Conservation (phyloP, 1,140 invertebrate genomes). For the Pomacea maculata region DNA sequence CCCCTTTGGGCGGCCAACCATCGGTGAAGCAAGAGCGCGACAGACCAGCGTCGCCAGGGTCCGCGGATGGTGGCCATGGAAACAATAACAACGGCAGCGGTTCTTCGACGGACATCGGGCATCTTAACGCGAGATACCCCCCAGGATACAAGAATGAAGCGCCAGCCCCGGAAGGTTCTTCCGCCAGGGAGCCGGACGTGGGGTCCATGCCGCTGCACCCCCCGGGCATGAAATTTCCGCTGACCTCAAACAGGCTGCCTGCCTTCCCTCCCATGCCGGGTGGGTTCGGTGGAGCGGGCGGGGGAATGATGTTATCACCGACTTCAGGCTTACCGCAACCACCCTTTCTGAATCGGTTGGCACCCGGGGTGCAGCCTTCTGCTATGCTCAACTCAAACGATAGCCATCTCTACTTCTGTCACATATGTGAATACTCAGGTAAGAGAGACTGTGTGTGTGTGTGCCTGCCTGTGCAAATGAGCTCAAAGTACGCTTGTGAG, state of each 20-base stretch:
- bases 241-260: background rate
- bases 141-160: too few species aligned
- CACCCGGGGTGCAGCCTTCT: constrained; percentile 15
- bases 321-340: constrained; percentile 21
- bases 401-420: constrained; percentile 52
- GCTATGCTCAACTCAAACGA: constrained; percentile 32
- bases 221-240: background rate
- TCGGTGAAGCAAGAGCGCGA: background rate
- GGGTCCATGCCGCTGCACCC: too few species aligned
- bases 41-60: background rate
- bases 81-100: too few species aligned
- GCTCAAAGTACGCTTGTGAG: too few species aligned
- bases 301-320: background rate
- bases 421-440: constrained; percentile 60
- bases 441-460: constrained; percentile 10
- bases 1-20: background rate
- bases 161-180: too few species aligned
- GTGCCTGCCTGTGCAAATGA: too few species aligned
- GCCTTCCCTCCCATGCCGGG: constrained; percentile 5
- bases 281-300: background rate
- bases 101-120: too few species aligned
- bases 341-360: constrained; percentile 24
- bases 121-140: too few species aligned
- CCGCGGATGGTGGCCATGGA: too few species aligned
- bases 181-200: too few species aligned